Evolutionary conservation across 2,888 invertebrate species (phyloP).

Genomic region (Creontiades dilutus): DNA sequence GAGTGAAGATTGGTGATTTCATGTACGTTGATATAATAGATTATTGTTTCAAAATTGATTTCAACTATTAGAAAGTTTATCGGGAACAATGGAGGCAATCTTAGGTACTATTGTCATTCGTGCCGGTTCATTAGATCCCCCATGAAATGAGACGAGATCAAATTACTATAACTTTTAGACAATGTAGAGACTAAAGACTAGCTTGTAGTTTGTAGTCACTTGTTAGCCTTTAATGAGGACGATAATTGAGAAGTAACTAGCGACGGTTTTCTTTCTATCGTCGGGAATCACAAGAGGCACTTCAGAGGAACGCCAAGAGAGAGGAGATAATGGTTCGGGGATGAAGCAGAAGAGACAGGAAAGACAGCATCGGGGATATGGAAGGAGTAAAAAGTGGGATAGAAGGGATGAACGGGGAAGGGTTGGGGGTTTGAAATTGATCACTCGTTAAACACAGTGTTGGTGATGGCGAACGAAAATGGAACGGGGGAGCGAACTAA

Average conservation of each 20-base stretch:
- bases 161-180: no score
- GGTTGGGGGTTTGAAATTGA: slow-evolving; percentile 64
- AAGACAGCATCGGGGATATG: background rate
- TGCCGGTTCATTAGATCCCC: no score
- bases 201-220: background rate
- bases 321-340: slow-evolving; percentile 12
- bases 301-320: background rate
- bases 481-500: slow-evolving; percentile 61
- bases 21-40: no score
- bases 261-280: background rate
- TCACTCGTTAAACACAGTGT: slow-evolving; percentile 70
- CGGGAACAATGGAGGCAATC: no score
- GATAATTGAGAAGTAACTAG: slow-evolving; percentile 49
- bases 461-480: slow-evolving; percentile 63
- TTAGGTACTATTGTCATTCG: no score
- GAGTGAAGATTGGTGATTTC: no score
- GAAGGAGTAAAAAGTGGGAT: background rate
- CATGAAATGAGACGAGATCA: no score
- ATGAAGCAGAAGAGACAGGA: slow-evolving; percentile 9
- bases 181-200: no score
- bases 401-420: background rate
- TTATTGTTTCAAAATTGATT: no score
- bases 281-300: background rate
- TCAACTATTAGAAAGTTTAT: no score
- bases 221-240: slow-evolving; percentile 29